Base-by-base conservation (phyloP, 2,797 vertebrate species). In the Phrynocephalus forsythii region DNA sequence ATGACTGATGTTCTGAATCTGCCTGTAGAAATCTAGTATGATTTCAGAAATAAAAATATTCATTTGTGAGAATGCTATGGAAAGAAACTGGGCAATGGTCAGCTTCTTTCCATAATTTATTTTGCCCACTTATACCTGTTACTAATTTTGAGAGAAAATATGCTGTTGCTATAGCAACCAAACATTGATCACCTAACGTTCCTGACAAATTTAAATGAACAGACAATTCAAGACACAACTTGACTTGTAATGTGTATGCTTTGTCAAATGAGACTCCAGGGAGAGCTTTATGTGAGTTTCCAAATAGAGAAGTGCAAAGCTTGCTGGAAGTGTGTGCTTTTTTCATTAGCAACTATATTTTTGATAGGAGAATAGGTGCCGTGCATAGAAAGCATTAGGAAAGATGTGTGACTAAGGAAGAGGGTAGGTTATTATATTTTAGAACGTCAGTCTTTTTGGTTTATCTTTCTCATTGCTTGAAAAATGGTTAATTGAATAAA, bases 261-360 rank as follows among this genome's bases (percentile, higher is more conserved):
- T 86, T 91, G 48, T 52, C 71, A 30, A 89, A 68, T 89, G 56
- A 90, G 77, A 50, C 33, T 6, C 78, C 50, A 75, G 86, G 22
- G 86, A 89, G 84, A 91, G 60, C 30, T 33, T 0, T 48, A 3
- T 0, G 0, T 30, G 76, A 90, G 48, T 85, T 91, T 91, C 77
- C 33, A 67, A 76, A 13, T 92, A 80, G 18, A 56, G 63, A 73
- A 83, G 86, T 13, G 10, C 44, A 93, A 78, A 90, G 24, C 68
- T 94, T 30, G 76, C 67, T 67, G 60, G 2, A 82, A 76, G 88
- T 81, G 56, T 79, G 2, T 0, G 88, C 90, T 87, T 82, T 44
- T 90, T 87, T 91, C 77, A 88, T 94, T 92, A 91, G 79, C 84
- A 86, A 91, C 30, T 77, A 48, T 38, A 33, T 71, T 75, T 83